phyloP scores from a whole-genome alignment of 2,888 invertebrate genomes.

The Drosophila yooni region DNA sequence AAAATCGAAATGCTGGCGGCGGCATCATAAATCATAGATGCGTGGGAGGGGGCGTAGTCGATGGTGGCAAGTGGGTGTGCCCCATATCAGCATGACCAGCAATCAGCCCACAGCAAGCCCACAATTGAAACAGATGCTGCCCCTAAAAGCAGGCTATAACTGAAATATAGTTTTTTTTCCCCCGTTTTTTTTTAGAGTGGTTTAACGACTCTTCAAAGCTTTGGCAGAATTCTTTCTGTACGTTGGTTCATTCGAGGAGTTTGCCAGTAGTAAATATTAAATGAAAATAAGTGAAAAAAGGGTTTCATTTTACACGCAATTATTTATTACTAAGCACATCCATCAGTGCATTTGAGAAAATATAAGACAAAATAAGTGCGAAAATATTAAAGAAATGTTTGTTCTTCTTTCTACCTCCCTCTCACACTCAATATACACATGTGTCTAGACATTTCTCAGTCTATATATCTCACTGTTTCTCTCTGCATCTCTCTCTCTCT shows the following conservation, averaged over 20 bases:
- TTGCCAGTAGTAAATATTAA: not conserved
- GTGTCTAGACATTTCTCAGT: not conserved
- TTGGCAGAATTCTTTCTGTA: not conserved
- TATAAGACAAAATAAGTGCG: not conserved
- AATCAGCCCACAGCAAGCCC: conserved; percentile 1
- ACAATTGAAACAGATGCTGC: conserved; percentile 42
- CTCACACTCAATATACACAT: not conserved
- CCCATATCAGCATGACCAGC: conserved; percentile 31
- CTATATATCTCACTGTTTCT: not conserved
- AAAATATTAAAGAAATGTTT: not conserved
- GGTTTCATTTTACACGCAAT: not conserved
- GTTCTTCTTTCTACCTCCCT: not conserved
- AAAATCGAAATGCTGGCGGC: not conserved
- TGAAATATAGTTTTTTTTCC: not conserved
- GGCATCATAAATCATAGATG: conserved; percentile 1
- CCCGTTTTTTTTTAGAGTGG: not conserved
- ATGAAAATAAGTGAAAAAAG: not conserved
- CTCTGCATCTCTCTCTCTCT: not conserved
- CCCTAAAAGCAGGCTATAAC: conserved; percentile 37
- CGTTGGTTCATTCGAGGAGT: not conserved
- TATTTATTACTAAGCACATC: not conserved
- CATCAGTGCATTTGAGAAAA: not conserved
- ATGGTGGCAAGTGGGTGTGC: conserved; percentile 1
- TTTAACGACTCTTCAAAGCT: not conserved
- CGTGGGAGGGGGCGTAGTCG: not conserved